Conservation (phyloP, 2,888 invertebrate genomes). For the Choristoneura rosaceana region DNA sequence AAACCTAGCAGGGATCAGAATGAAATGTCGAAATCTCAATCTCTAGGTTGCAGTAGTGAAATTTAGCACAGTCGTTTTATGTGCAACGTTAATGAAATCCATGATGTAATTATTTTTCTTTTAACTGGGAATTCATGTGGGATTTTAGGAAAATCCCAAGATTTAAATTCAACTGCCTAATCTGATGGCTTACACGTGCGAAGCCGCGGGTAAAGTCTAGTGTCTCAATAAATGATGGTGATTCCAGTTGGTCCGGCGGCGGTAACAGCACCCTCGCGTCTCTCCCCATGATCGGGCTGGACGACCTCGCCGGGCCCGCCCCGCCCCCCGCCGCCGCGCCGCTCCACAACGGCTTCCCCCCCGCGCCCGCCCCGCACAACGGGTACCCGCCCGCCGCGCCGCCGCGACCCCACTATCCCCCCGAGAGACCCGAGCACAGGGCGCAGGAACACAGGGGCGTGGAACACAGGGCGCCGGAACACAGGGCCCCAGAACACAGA, state of each 20-base stretch:
- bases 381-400: constrained; percentile 85
- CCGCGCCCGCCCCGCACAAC: constrained; percentile 45
- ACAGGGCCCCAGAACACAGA: constrained; percentile 18
- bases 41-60: too few relatives aligned
- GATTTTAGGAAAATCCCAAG: too few relatives aligned
- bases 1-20: too few relatives aligned
- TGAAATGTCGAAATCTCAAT: too few relatives aligned
- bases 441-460: constrained; percentile 19
- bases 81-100: too few relatives aligned
- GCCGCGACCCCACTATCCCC: constrained; percentile 43
- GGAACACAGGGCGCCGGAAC: constrained; percentile 30
- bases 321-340: constrained; percentile 58
- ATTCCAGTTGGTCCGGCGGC: constrained; percentile 86
- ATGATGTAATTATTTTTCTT: too few relatives aligned
- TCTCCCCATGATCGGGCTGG: constrained; percentile 90
- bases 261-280: constrained; percentile 90
- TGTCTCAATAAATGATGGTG: too few relatives aligned
- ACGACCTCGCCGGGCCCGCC: constrained; percentile 74
- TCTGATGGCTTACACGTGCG: too few relatives aligned
- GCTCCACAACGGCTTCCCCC: constrained; percentile 5
- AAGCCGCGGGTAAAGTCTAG: too few relatives aligned
- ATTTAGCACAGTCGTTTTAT: too few relatives aligned
- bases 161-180: too few relatives aligned
- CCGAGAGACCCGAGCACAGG: constrained; percentile 40
- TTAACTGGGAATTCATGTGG: too few relatives aligned